phyloP scores from a whole-genome alignment of 1,140 invertebrate species.

The Hyphantria cunea region DNA sequence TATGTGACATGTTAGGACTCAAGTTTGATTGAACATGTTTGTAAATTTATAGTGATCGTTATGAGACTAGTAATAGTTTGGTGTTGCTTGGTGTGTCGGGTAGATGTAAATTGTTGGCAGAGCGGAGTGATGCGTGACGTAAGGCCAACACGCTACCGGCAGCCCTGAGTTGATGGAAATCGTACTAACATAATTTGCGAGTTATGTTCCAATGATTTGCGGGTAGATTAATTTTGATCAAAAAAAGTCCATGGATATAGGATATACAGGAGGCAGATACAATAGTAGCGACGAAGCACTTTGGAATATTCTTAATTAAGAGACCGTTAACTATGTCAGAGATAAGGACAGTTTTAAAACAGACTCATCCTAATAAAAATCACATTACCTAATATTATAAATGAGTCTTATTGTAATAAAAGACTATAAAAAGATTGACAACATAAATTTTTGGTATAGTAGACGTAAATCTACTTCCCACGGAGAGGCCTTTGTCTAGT shows the following conservation, averaged over 20 bases:
- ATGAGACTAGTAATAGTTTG: slow-evolving; percentile 2
- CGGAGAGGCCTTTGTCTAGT: too few species aligned
- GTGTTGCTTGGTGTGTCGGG: neutral
- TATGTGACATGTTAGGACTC: slow-evolving; percentile 25
- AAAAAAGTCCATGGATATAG: neutral
- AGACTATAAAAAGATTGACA: too few species aligned
- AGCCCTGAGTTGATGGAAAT: slow-evolving; percentile 50
- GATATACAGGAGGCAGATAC: too few species aligned
- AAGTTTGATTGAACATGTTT: slow-evolving; percentile 32
- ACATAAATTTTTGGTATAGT: too few species aligned
- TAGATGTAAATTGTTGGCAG: slow-evolving; percentile 1
- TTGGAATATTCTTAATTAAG: too few species aligned
- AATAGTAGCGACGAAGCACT: too few species aligned
- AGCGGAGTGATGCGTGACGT: slow-evolving; percentile 52
- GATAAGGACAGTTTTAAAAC: too few species aligned
- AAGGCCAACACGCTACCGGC: slow-evolving; percentile 43
- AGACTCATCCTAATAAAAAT: too few species aligned
- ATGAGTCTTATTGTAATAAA: too few species aligned
- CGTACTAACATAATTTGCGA: slow-evolving; percentile 49
- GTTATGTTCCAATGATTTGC: slow-evolving; percentile 36
- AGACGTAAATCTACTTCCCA: too few species aligned
- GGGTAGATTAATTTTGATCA: slow-evolving; percentile 25
- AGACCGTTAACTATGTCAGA: too few species aligned
- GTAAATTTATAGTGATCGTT: slow-evolving; percentile 13
- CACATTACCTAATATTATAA: too few species aligned